Base-by-base conservation (phyloP, 2,113 vertebrate genomes). In the Osmerus eperlanus region DNA sequence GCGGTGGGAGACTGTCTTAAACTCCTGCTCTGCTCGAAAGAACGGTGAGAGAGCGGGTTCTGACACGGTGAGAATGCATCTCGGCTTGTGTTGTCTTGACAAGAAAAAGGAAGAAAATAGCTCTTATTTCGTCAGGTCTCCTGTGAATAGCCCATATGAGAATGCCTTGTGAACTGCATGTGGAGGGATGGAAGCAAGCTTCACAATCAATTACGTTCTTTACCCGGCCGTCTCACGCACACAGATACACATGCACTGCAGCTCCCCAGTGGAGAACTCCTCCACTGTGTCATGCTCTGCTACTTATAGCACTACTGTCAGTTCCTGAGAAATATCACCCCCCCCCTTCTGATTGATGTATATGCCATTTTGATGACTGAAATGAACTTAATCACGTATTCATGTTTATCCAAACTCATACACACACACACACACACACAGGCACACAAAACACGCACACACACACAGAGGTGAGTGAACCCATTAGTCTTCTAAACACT, bases 401-500 rank as follows among this genome's bases (percentile, higher is more conserved):
- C 62, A 41, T 25, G 63, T 61, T 16, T 47, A 52, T 52, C 3
- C 25, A 23, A 53, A 4, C 9, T 29, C n/a, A 59, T 19, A 59
- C 56, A 74, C 32, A 25, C 56, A 32, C 28, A 32, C 32, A 13
- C 58, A 53, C 13, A 47, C 65, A 32, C 63, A 65, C 74, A 71
- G 16, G 19, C 65, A 51, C 65, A 25, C 64, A 51, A 36, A n/a
- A n/a, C n/a, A n/a, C 23, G 18, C 66, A 41, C 41, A 51, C 21
- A 65, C 64, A 76, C 59, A 62, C 65, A 53, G n/a, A 69, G 13
- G 65, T 71, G 77, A 84, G 59, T 47, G 75, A 82, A 78, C 80
- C 81, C 85, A 90, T 91, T 87, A 82, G 76, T 91, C 84, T 84
- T 76, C 61, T 76, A 73, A 80, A 72, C 78, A 52, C 68, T 78